Conservation (phyloP, 2,113 vertebrate species). For the Scopus umbretta region DNA sequence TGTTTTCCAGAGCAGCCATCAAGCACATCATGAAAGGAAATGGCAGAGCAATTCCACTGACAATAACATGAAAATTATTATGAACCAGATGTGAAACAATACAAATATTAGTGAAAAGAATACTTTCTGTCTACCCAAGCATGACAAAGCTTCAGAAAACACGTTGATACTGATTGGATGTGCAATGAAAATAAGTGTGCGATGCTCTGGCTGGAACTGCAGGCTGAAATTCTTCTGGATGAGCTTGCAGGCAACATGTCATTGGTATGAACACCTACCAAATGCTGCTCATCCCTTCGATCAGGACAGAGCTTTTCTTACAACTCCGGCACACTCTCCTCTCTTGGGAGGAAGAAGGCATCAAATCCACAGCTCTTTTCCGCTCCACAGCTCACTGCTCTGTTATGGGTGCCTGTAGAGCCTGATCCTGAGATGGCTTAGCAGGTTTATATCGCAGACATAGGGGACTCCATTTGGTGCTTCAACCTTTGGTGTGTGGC, state of each 20-base stretch:
- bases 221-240: not conserved
- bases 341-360: not conserved
- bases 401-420: not conserved
- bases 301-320: not conserved
- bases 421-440: not conserved
- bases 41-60: slow-evolving; percentile 36
- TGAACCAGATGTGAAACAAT: slow-evolving; percentile 57
- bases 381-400: not conserved
- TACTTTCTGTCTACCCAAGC: slow-evolving; percentile 7
- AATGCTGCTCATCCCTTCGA: not conserved
- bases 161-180: not conserved
- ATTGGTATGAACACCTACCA: not conserved
- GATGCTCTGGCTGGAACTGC: not conserved
- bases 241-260: not conserved
- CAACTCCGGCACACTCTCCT: fast-evolving
- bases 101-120: slow-evolving; percentile 50
- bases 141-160: slow-evolving; percentile 50
- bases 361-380: not conserved
- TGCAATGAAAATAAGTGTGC: not conserved
- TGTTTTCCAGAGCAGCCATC: slow-evolving; percentile 51
- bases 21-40: slow-evolving; percentile 59
- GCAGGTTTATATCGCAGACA: not conserved
- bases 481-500: not conserved
- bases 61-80: slow-evolving; percentile 56
- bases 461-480: not conserved